phyloP scores from a whole-genome alignment of 2,113 vertebrate genomes.

The Corythaeola cristata region DNA sequence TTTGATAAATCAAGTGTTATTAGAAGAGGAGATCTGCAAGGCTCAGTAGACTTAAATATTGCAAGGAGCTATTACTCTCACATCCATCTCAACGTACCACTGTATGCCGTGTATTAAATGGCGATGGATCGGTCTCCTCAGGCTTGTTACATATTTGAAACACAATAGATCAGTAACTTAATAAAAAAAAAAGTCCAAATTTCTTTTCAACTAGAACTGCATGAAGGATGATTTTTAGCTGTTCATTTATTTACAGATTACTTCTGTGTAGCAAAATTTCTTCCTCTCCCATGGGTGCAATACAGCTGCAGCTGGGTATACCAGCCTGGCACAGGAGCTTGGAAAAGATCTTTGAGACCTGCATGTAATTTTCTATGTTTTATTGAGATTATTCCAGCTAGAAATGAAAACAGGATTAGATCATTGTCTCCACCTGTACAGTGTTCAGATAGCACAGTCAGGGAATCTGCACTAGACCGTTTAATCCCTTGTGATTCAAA shows the following conservation, averaged over 20 bases:
- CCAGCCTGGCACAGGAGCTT: not conserved
- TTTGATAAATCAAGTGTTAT: constrained; percentile 55
- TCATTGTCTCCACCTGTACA: not conserved
- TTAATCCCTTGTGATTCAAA: not conserved
- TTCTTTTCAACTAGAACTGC: not conserved
- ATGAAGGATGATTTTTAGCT: not conserved
- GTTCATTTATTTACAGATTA: not conserved
- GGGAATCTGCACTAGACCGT: not conserved
- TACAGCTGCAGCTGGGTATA: not conserved
- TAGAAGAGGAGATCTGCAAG: constrained; percentile 19
- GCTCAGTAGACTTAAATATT: constrained; percentile 47
- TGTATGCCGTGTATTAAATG: not conserved
- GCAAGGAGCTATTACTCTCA: constrained; percentile 3
- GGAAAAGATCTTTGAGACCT: not conserved
- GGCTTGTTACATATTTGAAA: not conserved
- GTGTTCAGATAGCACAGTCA: not conserved
- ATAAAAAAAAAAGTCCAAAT: not conserved
- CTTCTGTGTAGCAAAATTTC: not conserved
- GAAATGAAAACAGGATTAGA: not conserved
- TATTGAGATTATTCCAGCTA: not conserved
- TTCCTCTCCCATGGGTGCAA: not conserved
- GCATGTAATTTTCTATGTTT: not conserved
- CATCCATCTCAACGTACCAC: not conserved
- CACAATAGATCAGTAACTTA: constrained; percentile 7
- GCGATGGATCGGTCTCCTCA: not conserved